A percentile compares a stretch with the other conserved stretches of the same genome.
These are phyloP conservation scores for Tuta absoluta DNA, from an alignment of 2,888 invertebrate species.

Conservation along the genomic window DNA sequence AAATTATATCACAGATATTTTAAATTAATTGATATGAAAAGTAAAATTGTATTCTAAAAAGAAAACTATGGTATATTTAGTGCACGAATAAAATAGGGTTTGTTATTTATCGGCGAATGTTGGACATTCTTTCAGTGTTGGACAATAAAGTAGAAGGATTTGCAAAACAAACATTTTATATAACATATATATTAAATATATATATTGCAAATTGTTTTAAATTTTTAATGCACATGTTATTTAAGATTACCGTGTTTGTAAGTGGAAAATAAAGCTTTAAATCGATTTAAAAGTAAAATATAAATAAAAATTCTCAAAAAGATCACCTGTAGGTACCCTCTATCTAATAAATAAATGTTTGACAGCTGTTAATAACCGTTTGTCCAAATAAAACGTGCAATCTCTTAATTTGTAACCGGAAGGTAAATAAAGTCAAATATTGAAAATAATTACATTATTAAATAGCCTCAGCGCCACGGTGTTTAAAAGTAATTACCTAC, in stretches of 20 bases:
- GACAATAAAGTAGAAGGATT: slow-evolving; percentile 74
- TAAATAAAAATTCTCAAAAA: slow-evolving; percentile 43
- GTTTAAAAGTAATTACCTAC: background rate
- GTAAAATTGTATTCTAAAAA: slow-evolving; percentile 25
- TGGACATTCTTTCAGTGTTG: slow-evolving; percentile 65
- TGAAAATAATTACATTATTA: background rate
- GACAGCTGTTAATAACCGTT: background rate
- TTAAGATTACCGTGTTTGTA: slow-evolving; percentile 59
- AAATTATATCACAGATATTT: slow-evolving; percentile 15
- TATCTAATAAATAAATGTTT: background rate
- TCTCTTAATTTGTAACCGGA: background rate
- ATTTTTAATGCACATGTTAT: slow-evolving; percentile 42
- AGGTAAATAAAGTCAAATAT: background rate
- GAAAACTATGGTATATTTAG: slow-evolving; percentile 24
- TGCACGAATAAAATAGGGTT: slow-evolving; percentile 38
- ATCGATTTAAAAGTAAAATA: slow-evolving; percentile 67
- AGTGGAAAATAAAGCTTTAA: slow-evolving; percentile 77
- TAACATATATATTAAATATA: background rate
- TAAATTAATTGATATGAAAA: slow-evolving; percentile 27
- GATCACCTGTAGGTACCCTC: slow-evolving; percentile 27
- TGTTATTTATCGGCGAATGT: slow-evolving; percentile 53
- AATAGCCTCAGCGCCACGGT: background rate
- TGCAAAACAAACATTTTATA: slow-evolving; percentile 36
- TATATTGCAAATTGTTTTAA: slow-evolving; percentile 34
- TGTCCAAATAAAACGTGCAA: background rate